phyloP scores from a whole-genome alignment of 92 coral and sea anemone species.

The Metridium senile region DNA sequence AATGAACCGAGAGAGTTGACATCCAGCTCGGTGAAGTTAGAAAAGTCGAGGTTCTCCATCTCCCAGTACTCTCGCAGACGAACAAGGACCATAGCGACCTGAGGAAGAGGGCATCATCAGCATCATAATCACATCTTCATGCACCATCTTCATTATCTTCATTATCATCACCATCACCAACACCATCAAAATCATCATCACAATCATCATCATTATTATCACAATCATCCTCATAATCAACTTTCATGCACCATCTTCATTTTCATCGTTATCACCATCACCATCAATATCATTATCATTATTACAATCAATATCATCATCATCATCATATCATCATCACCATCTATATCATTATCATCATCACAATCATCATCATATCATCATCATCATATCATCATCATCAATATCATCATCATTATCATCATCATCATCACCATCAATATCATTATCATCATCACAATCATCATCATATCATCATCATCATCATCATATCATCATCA shows the following conservation, averaged over 20 bases:
- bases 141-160: no score
- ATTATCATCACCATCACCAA: neutral
- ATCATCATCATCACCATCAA: no score
- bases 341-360: neutral
- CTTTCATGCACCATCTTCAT: neutral
- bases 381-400: no score
- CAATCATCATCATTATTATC: neutral
- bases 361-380: neutral
- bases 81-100: conserved; percentile 74
- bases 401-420: no score
- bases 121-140: neutral
- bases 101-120: no score
- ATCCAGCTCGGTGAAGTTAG: conserved; percentile 91
- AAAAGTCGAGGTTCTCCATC: conserved; percentile 75
- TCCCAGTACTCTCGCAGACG: conserved; percentile 98
- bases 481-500: no score
- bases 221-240: no score
- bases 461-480: neutral
- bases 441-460: neutral
- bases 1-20: conserved; percentile 87
- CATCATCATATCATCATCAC: neutral
- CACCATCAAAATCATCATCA: neutral
- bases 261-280: neutral
- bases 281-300: neutral
- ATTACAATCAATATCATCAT: neutral